Conservation (phyloP, 2,888 invertebrate species). For the Asteroscopus sphinx region DNA sequence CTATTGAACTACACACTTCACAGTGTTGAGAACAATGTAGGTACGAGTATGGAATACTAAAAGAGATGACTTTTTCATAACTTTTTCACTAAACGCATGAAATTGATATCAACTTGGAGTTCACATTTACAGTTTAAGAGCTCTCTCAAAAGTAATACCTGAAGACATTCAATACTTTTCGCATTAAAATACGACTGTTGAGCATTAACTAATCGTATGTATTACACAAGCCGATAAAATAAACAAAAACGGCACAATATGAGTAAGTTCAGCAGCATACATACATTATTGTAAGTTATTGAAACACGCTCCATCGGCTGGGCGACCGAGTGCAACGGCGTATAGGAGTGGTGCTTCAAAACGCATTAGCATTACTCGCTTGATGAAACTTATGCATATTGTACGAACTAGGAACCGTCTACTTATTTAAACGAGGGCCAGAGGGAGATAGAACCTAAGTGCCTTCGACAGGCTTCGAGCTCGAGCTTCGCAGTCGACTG, state of each 20-base stretch:
- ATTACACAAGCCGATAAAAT: slow-evolving; percentile 13
- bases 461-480: slow-evolving; percentile 51
- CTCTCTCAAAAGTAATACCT: too few relatives aligned
- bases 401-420: slow-evolving; percentile 55
- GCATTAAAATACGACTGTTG: too few relatives aligned
- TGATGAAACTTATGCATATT: slow-evolving; percentile 72
- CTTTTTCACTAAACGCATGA: background rate
- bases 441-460: slow-evolving; percentile 56
- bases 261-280: slow-evolving; percentile 27
- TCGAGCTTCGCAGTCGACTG: slow-evolving; percentile 42
- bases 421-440: slow-evolving; percentile 61
- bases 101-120: background rate
- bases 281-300: slow-evolving; percentile 60
- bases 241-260: slow-evolving; percentile 7
- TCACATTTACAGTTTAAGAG: background rate
- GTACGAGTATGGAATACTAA: slow-evolving; percentile 1
- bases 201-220: slow-evolving; percentile 3
- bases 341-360: slow-evolving; percentile 73
- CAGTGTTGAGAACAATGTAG: slow-evolving; percentile 8
- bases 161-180: too few relatives aligned
- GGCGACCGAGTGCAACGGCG: slow-evolving; percentile 68
- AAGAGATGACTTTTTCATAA: background rate
- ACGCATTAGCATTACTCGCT: slow-evolving; percentile 76
- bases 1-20: background rate
- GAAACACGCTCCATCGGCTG: slow-evolving; percentile 69